Conservation (phyloP, 2,888 invertebrate genomes). For the Prosapia bicincta region DNA sequence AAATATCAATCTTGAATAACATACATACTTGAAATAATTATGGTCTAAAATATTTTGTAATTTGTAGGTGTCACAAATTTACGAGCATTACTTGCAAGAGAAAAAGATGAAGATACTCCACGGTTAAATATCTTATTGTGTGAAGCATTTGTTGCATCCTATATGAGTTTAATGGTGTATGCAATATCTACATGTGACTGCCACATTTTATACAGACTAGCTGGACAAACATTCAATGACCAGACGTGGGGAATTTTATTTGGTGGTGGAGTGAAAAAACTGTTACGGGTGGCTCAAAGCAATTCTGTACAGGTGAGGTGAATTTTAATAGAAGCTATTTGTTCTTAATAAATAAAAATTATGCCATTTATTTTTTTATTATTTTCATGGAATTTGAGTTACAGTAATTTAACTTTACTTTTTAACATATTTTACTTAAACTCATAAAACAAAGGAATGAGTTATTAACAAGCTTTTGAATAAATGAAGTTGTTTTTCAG, state of each 20-base stretch:
- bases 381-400: no score
- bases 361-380: no score
- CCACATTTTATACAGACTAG: conserved; percentile 82
- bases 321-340: no score
- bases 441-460: no score
- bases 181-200: conserved; percentile 92
- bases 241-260: conserved; percentile 79
- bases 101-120: conserved; percentile 93
- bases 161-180: conserved; percentile 87
- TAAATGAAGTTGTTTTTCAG: no score
- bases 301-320: conserved; percentile 17
- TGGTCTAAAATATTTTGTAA: no score
- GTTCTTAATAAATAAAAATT: no score
- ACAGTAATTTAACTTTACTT: no score
- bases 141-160: conserved; percentile 92
- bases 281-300: conserved; percentile 68
- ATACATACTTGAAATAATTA: no score
- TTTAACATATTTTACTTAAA: no score
- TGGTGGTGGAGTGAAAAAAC: conserved; percentile 85
- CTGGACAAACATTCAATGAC: conserved; percentile 75
- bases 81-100: conserved; percentile 83
- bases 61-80: conserved; percentile 81
- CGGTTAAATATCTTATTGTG: conserved; percentile 86
- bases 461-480: no score
- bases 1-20: no score